Evolutionary conservation across 2,797 vertebrate species (phyloP).

Genomic region (Pogonophryne albipinna): DNA sequence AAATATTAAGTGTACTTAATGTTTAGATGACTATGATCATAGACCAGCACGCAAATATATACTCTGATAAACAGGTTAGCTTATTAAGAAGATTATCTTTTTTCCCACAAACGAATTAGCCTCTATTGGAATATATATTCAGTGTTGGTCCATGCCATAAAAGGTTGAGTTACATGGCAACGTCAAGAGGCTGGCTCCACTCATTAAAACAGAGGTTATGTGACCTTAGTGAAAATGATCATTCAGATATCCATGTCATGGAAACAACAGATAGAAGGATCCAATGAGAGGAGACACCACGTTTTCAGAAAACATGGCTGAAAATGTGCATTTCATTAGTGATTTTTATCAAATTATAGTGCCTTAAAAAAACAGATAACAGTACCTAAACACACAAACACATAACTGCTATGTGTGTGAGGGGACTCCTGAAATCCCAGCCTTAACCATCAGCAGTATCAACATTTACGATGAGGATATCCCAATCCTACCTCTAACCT

Average conservation of each 20-base stretch:
- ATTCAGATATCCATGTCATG: conserved; percentile 31
- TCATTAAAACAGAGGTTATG: conserved; percentile 36
- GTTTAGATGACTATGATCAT: background rate
- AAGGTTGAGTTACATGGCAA: conserved; percentile 51
- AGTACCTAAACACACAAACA: background rate
- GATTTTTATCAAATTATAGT: conserved; percentile 25
- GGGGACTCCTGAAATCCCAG: background rate
- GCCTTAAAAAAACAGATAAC: conserved; percentile 6
- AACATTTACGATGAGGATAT: background rate
- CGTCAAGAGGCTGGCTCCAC: conserved; percentile 24
- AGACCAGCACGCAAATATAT: background rate
- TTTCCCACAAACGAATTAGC: conserved; percentile 38
- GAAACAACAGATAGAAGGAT: conserved; percentile 29
- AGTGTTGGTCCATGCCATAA: conserved; percentile 31
- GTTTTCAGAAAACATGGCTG: conserved; percentile 1
- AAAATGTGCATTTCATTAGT: conserved; percentile 12
- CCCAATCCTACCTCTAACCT: background rate
- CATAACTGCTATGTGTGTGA: background rate
- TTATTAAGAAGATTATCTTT: conserved; percentile 10
- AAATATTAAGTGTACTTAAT: background rate
- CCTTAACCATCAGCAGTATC: background rate
- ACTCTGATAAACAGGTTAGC: background rate
- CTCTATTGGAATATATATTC: conserved; percentile 30
- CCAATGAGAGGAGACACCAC: conserved; percentile 29
- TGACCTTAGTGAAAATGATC: conserved; percentile 54